phyloP scores from a whole-genome alignment of 2,888 invertebrate species.

The Metellina segmentata region DNA sequence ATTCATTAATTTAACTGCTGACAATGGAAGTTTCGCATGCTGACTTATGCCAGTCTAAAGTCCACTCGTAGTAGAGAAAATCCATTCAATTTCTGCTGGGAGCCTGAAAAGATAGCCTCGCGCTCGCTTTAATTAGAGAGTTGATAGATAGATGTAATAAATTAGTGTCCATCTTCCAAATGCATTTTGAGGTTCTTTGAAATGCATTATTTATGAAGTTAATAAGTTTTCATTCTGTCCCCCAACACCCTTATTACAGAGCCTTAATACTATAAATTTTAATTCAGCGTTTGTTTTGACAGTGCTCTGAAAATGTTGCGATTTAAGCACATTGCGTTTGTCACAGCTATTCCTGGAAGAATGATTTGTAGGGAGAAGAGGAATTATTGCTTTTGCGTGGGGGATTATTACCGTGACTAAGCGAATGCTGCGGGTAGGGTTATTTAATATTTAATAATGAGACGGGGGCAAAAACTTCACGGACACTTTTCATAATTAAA shows the following conservation, averaged over 20 bases:
- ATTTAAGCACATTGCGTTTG: slow-evolving; percentile 46
- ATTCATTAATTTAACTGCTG: no score
- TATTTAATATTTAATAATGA: slow-evolving; percentile 55
- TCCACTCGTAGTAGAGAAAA: background rate
- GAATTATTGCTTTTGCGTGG: slow-evolving; percentile 29
- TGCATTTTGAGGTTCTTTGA: slow-evolving; percentile 39
- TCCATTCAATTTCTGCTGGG: slow-evolving; percentile 4
- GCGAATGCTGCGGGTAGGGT: background rate
- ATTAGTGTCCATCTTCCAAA: slow-evolving; percentile 47
- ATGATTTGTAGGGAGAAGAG: slow-evolving; percentile 30
- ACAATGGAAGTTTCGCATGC: background rate
- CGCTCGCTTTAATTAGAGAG: slow-evolving; percentile 46
- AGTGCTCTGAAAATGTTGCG: slow-evolving; percentile 46
- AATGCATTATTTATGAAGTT: slow-evolving; percentile 62
- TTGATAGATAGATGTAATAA: slow-evolving; percentile 56
- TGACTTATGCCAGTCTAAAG: background rate
- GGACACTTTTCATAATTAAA: slow-evolving; percentile 58
- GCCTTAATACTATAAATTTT: slow-evolving; percentile 57
- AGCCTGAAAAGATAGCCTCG: background rate
- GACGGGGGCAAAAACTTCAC: slow-evolving; percentile 21
- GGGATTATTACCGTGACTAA: background rate
- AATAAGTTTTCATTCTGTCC: slow-evolving; percentile 47
- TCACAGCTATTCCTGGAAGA: slow-evolving; percentile 25
- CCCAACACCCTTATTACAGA: slow-evolving; percentile 49
- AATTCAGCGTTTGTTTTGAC: slow-evolving; percentile 60